Conservation (phyloP, 2,113 vertebrate species). For the Theristicus caerulescens region DNA sequence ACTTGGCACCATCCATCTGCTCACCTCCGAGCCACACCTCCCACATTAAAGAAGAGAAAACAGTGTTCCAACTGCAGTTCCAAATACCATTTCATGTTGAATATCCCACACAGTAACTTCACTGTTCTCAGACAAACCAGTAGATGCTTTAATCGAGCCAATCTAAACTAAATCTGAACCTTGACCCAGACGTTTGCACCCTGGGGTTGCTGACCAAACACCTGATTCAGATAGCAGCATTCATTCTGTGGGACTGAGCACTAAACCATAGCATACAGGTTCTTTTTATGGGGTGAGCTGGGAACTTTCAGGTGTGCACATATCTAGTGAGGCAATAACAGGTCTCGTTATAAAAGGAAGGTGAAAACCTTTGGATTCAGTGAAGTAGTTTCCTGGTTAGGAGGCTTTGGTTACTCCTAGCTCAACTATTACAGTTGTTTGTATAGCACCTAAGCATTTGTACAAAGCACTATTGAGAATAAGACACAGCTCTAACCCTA, state of each 20-base stretch:
- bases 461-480: background rate
- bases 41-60: slow-evolving; percentile 60
- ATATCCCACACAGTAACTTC: slow-evolving; percentile 53
- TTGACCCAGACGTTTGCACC: slow-evolving; percentile 73
- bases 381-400: slow-evolving; percentile 5
- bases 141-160: slow-evolving; percentile 53
- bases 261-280: background rate
- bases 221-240: slow-evolving; percentile 65
- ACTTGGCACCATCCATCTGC: slow-evolving; percentile 37
- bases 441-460: background rate
- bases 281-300: slow-evolving; percentile 42
- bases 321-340: slow-evolving; percentile 26
- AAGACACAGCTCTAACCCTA: background rate
- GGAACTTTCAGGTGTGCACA: slow-evolving; percentile 52
- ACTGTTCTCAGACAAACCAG: slow-evolving; percentile 68
- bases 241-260: slow-evolving; percentile 3
- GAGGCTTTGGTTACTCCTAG: background rate
- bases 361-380: background rate
- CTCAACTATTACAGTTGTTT: background rate
- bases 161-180: slow-evolving; percentile 75
- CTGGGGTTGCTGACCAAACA: slow-evolving; percentile 66
- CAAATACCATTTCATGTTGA: slow-evolving; percentile 51
- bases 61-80: slow-evolving; percentile 62
- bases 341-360: slow-evolving; percentile 36
- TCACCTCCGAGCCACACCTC: slow-evolving; percentile 47